Evolutionary conservation across 2,888 invertebrate species (phyloP).

Genomic region (Tenthredo scrophulariae): DNA sequence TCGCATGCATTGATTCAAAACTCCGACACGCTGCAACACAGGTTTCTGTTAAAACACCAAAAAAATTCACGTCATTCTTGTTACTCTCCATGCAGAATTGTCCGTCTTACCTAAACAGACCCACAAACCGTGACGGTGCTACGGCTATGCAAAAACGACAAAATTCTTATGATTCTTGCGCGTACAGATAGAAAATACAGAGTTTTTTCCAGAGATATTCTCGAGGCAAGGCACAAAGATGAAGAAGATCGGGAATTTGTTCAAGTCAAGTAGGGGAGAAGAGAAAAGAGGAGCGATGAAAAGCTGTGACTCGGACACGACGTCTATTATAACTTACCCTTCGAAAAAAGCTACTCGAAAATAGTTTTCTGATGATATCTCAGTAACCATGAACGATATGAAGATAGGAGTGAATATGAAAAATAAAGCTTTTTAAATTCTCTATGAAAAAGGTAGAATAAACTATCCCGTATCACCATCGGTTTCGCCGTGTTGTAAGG

Average conservation of each 20-base stretch:
- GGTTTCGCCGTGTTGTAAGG: neutral
- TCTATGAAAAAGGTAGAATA: neutral
- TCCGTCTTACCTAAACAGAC: slow-evolving; percentile 69
- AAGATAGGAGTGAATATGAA: neutral
- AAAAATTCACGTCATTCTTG: slow-evolving; percentile 6
- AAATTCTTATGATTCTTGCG: slow-evolving; percentile 47
- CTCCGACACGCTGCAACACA: neutral
- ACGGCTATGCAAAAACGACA: slow-evolving; percentile 74
- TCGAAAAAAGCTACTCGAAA: neutral
- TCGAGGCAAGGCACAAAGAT: slow-evolving; percentile 46
- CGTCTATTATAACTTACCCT: neutral
- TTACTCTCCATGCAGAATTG: slow-evolving; percentile 64
- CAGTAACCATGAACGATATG: neutral
- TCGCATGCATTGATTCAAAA: neutral
- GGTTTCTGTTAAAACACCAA: neutral
- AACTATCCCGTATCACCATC: slow-evolving; percentile 19
- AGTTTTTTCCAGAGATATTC: slow-evolving; percentile 2
- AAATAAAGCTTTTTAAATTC: neutral
- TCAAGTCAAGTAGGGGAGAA: neutral
- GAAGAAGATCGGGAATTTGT: slow-evolving; percentile 11
- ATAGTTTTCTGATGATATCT: neutral
- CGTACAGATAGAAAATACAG: slow-evolving; percentile 46
- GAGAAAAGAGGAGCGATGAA: neutral
- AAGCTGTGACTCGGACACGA: neutral
- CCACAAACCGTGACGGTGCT: slow-evolving; percentile 66